Evolutionary conservation across 2,797 vertebrate species (phyloP).

Genomic region (Antennarius maculatus): DNA sequence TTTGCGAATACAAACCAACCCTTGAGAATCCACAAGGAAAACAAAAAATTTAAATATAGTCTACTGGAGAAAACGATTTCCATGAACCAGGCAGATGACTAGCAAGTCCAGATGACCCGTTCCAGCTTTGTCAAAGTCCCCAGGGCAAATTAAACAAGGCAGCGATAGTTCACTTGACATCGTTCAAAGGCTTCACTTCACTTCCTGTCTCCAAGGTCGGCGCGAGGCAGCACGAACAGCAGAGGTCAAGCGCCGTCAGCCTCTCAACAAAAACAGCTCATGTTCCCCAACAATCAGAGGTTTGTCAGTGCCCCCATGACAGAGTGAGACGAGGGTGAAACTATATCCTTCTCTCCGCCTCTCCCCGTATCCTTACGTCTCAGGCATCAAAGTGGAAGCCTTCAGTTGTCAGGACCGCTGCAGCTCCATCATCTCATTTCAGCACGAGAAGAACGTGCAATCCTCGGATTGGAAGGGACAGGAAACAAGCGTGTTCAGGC

Average conservation of each 20-base stretch:
- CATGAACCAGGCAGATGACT: conserved; percentile 17
- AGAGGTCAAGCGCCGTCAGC: conserved; percentile 77
- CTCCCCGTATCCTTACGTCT: conserved; percentile 15
- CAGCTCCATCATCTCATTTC: neutral
- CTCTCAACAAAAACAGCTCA: conserved; percentile 72
- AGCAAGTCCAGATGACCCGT: conserved; percentile 5
- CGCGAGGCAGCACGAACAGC: conserved; percentile 50
- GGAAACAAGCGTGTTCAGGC: no score
- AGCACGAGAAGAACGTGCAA: no score
- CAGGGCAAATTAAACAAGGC: conserved; percentile 48
- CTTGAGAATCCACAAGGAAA: neutral
- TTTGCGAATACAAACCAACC: neutral
- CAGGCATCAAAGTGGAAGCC: conserved; percentile 10
- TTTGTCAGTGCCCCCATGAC: conserved; percentile 60
- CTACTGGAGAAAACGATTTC: conserved; percentile 10
- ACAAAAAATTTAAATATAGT: neutral
- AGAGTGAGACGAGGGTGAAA: conserved; percentile 51
- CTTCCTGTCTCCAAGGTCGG: conserved; percentile 67
- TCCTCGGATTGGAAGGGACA: no score
- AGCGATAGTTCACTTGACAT: conserved; percentile 63
- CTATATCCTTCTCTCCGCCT: conserved; percentile 38
- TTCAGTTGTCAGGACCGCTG: conserved; percentile 6
- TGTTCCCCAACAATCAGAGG: conserved; percentile 74
- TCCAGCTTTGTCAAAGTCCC: conserved; percentile 16
- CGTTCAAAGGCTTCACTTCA: conserved; percentile 64